These are phyloP conservation scores for Chaenodraco wilsoni DNA, from an alignment of 2,797 vertebrate species.

Conservation along the genomic window DNA sequence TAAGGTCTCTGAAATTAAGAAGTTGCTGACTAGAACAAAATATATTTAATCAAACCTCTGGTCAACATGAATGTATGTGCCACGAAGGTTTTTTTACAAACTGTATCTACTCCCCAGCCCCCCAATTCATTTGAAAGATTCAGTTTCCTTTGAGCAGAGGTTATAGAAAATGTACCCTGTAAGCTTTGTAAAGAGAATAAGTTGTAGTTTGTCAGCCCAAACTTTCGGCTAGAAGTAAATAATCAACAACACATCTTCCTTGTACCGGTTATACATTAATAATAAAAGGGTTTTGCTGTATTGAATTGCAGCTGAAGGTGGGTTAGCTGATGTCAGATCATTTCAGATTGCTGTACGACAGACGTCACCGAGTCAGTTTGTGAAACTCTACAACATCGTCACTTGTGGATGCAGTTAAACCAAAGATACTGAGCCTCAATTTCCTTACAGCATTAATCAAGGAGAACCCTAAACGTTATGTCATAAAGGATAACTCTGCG, in stretches of 20 bases:
- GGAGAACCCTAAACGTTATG: neutral
- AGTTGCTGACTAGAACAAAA: too few relatives aligned
- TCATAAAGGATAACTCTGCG: slow-evolving; percentile 1
- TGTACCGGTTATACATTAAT: too few relatives aligned
- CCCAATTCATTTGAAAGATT: neutral
- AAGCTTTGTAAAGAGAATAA: neutral
- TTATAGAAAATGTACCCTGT: neutral
- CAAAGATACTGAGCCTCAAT: neutral
- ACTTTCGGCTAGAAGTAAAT: too few relatives aligned
- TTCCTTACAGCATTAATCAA: neutral
- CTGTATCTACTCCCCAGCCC: neutral
- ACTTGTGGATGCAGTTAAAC: too few relatives aligned
- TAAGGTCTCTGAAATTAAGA: too few relatives aligned
- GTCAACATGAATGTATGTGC: neutral
- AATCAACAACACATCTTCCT: too few relatives aligned
- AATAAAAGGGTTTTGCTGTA: neutral
- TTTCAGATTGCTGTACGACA: neutral
- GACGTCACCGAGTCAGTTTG: neutral
- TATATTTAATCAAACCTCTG: neutral
- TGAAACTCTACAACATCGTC: neutral
- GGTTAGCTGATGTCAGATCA: too few relatives aligned
- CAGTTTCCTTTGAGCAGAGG: neutral
- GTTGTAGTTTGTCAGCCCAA: neutral
- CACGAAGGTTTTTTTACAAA: neutral
- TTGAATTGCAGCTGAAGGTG: neutral